Evolutionary conservation across 1,140 invertebrate species (phyloP).

Genomic region (Sycophaga agraensis): DNA sequence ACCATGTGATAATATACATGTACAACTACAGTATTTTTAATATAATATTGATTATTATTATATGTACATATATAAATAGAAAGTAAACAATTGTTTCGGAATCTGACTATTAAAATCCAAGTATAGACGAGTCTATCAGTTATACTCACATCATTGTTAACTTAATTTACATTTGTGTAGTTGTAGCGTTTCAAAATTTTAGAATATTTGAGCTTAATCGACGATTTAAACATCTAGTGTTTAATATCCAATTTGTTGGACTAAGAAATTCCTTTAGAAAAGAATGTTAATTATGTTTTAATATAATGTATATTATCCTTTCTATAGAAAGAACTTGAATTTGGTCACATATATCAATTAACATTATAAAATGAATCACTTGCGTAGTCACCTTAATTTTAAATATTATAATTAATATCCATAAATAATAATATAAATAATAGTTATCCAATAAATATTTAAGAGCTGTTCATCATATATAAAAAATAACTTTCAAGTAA

Average conservation of each 20-base stretch:
- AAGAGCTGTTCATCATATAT: no score
- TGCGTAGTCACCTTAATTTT: no score
- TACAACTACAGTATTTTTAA: constrained; percentile 5
- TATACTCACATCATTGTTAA: constrained; percentile 1
- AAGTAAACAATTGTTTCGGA: neutral
- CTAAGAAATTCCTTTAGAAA: neutral
- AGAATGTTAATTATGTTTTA: neutral
- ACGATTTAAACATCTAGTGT: neutral
- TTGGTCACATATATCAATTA: no score
- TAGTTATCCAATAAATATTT: no score
- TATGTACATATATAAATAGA: neutral
- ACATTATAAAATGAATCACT: no score
- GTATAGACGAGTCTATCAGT: no score
- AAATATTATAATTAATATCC: no score
- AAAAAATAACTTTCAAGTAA: no score
- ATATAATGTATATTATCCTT: no score
- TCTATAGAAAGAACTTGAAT: no score
- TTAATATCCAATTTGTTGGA: constrained; percentile 6
- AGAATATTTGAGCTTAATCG: constrained; percentile 11
- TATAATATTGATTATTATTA: constrained; percentile 9
- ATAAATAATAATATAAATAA: no score
- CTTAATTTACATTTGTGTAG: neutral
- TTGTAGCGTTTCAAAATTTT: constrained; percentile 6
- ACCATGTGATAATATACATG: no score
- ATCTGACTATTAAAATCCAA: neutral